These are phyloP conservation scores for Drusus annulatus DNA, from an alignment of 1,140 invertebrate genomes.

Conservation along the genomic window DNA sequence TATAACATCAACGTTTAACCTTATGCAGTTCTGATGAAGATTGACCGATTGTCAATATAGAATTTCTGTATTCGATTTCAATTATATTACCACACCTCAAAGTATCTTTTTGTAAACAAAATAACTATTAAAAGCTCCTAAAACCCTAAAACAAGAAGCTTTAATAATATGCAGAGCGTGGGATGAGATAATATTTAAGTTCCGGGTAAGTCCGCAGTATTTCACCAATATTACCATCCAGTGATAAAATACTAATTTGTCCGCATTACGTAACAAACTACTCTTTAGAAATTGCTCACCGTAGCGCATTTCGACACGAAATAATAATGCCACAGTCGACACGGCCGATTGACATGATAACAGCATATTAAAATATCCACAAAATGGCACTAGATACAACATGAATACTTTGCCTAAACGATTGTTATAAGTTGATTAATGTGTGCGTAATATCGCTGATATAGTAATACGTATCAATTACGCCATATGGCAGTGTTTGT, in stretches of 20 bases:
- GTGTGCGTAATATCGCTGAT: constrained; percentile 46
- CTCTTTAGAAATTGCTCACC: constrained; percentile 16
- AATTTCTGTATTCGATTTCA: too few relatives aligned
- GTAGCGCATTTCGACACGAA: constrained; percentile 11
- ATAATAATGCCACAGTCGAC: neutral
- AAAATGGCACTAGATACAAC: constrained; percentile 14
- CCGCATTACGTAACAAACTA: neutral
- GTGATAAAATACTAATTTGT: constrained; percentile 18
- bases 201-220: neutral
- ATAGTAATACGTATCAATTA: constrained; percentile 51
- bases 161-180: too few relatives aligned
- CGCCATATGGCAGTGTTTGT: constrained; percentile 55
- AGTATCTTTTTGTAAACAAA: too few relatives aligned
- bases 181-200: too few relatives aligned
- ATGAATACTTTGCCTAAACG: neutral
- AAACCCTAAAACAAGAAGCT: too few relatives aligned
- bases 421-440: constrained; percentile 52
- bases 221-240: neutral
- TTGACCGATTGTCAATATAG: too few relatives aligned
- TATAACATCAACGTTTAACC: too few relatives aligned
- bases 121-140: too few relatives aligned
- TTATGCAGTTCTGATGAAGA: too few relatives aligned
- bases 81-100: too few relatives aligned
- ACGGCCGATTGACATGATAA: constrained; percentile 38
- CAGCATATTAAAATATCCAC: constrained; percentile 47